Evolutionary conservation across 2,797 vertebrate genomes (phyloP), one percentile per base, ranked within the genome.

Genomic region (Phalloptychus januarius): DNA sequence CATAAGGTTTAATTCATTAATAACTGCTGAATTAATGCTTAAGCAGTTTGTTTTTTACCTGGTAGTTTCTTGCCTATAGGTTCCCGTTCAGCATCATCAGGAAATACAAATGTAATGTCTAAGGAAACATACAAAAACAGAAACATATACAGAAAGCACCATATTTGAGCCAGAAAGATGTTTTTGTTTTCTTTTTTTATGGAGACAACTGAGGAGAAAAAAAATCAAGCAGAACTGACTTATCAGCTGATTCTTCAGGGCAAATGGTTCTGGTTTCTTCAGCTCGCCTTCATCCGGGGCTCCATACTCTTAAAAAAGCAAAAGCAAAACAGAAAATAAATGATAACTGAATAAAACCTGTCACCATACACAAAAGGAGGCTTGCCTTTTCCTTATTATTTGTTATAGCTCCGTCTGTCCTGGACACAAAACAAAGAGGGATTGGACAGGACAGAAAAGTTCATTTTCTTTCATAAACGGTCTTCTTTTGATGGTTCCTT

Each of bases 211-310:
- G 79, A 72, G 80, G 61, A 16, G 0, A 23, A 10, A 46, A n/a
- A 12, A 4, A 31, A 33, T 36, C 25, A 38, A 52, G 72, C 0
- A 63, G 77, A 54, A 92, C 97, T 97, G 89, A 99, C 98, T 96
- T 31, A 99, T 85, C 70, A 99, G 94, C 79, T 98, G 96, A 71
- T 97, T 97, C 89, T 97, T 99, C 50, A 99, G 92, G 2, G 96
- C 93, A 58, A 95, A 95, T 0, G 97, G 95, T 75, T 95, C 87
- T 7, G 50, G 92, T 83, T 90, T 89, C 90, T 92, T 96, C 84
- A 99, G 91, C 86, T 98, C 97, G 5, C 93, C 95, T 69, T 98
- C 97, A 70, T 99, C 97, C 18, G 97, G 97, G 25, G 95, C 95
- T 0, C 98, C 98, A 3, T 97, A 96, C 84, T 97, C 98, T 99